A percentile compares a stretch with the other conserved stretches of the same genome.
Evolutionary conservation across 2,888 invertebrate genomes (phyloP).

Genomic region (Ichneumoninae sp.): DNA sequence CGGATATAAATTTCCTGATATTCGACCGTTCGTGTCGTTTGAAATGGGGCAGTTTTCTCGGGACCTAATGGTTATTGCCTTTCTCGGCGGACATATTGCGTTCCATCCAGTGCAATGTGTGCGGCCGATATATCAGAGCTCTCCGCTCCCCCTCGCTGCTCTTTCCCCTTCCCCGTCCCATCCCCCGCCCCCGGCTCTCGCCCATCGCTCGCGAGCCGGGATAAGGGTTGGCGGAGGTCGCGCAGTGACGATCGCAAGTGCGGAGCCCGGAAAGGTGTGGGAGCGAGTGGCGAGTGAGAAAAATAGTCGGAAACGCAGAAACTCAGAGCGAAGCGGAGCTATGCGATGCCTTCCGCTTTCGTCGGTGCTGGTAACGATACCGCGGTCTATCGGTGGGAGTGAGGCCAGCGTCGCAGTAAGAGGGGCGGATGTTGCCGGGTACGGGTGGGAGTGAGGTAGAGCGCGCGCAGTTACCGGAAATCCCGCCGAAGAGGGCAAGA

Average conservation of each 20-base stretch:
- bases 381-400: slow-evolving; percentile 23
- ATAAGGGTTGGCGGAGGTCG: slow-evolving; percentile 71
- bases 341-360: slow-evolving; percentile 36
- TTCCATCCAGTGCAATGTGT: slow-evolving; percentile 87
- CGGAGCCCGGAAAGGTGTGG: slow-evolving; percentile 11
- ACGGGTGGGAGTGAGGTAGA: slow-evolving; percentile 74
- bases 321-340: slow-evolving; percentile 9
- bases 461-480: slow-evolving; percentile 80
- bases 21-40: slow-evolving; percentile 87
- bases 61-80: slow-evolving; percentile 88
- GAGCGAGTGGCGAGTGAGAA: not conserved
- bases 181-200: slow-evolving; percentile 31
- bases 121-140: slow-evolving; percentile 86
- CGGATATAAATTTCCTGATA: slow-evolving; percentile 87
- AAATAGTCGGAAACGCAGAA: not conserved
- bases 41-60: slow-evolving; percentile 87
- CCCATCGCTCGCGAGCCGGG: slow-evolving; percentile 1
- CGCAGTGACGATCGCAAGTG: slow-evolving; percentile 46
- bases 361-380: slow-evolving; percentile 6
- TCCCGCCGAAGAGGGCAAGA: slow-evolving; percentile 66
- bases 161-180: slow-evolving; percentile 62
- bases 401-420: slow-evolving; percentile 57
- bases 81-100: slow-evolving; percentile 87
- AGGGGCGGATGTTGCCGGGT: slow-evolving; percentile 46
- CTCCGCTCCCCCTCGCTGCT: slow-evolving; percentile 72